A percentile compares a stretch with the other conserved stretches of the same genome.
Conservation (phyloP, 2,888 invertebrate genomes). For the Hanleya hanleyi region DNA sequence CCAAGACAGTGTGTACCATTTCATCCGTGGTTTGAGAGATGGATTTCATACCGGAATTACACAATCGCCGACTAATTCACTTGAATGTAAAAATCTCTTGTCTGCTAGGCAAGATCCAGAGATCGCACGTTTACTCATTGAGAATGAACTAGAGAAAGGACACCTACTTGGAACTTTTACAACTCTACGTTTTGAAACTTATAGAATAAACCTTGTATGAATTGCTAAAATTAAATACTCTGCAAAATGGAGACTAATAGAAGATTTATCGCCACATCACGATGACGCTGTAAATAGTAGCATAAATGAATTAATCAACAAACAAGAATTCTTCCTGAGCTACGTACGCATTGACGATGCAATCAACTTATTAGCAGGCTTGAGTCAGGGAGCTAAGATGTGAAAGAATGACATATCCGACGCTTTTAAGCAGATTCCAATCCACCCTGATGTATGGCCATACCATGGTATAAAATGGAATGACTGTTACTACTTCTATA, state of each 20-base stretch:
- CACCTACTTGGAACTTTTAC: too few species aligned
- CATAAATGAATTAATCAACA: conserved; percentile 37
- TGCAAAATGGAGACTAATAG: not conserved
- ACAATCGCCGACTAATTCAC: too few species aligned
- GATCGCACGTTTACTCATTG: too few species aligned
- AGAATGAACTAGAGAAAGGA: too few species aligned
- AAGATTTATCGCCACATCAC: conserved; percentile 41
- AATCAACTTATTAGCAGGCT: conserved; percentile 22
- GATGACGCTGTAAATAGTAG: conserved; percentile 25
- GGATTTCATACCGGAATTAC: too few species aligned
- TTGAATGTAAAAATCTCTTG: too few species aligned
- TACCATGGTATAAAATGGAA: conserved; percentile 17
- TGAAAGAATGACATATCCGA: conserved; percentile 36
- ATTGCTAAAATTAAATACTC: too few species aligned
- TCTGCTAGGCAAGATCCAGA: too few species aligned
- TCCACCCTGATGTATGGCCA: not conserved
- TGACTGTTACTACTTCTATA: conserved; percentile 15
- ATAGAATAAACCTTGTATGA: too few species aligned
- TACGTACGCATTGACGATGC: conserved; percentile 42
- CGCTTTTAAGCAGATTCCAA: conserved; percentile 12
- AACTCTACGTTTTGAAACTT: too few species aligned
- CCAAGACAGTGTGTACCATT: too few species aligned
- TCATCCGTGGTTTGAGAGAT: too few species aligned
- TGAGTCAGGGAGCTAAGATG: conserved; percentile 14
- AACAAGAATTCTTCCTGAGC: conserved; percentile 26